phyloP scores from a whole-genome alignment of 2,888 invertebrate species.

The Sarcophaga subvicina region DNA sequence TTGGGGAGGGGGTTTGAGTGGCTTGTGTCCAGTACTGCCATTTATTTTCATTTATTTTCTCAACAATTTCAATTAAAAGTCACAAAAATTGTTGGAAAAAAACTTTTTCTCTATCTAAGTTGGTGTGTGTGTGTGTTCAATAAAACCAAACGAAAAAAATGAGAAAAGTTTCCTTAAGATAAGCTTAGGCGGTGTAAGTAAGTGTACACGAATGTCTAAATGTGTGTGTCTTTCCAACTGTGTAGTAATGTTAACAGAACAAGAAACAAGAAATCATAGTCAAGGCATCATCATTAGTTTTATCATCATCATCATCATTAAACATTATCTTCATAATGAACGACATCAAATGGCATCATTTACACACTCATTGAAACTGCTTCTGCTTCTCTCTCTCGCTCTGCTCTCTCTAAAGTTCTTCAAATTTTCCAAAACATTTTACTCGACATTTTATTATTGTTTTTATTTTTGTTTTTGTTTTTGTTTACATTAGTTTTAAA shows the following conservation, averaged over 20 bases:
- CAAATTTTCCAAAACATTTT: neutral
- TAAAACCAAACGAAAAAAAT: neutral
- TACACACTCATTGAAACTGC: conserved; percentile 51
- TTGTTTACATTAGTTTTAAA: neutral
- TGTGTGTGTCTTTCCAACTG: neutral
- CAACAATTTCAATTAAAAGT: conserved; percentile 50
- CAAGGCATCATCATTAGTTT: conserved; percentile 25
- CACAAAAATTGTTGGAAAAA: conserved; percentile 33
- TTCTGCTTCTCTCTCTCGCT: conserved; percentile 9
- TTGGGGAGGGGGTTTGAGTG: too few species aligned
- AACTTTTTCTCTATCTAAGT: neutral
- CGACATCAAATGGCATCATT: conserved; percentile 47
- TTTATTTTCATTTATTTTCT: conserved; percentile 15
- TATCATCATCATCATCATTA: conserved; percentile 38
- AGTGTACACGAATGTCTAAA: neutral
- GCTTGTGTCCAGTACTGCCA: neutral
- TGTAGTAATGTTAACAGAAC: conserved; percentile 30
- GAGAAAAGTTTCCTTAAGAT: neutral
- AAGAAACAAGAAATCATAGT: neutral
- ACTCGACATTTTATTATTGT: conserved; percentile 5
- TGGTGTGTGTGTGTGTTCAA: too few species aligned
- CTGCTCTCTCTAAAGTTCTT: conserved; percentile 3
- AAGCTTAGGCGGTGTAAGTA: neutral
- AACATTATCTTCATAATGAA: too few species aligned
- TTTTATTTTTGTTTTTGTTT: conserved; percentile 29